These are phyloP conservation scores for Cryptosula pallasiana DNA, from an alignment of 2,888 invertebrate genomes.

Conservation along the genomic window DNA sequence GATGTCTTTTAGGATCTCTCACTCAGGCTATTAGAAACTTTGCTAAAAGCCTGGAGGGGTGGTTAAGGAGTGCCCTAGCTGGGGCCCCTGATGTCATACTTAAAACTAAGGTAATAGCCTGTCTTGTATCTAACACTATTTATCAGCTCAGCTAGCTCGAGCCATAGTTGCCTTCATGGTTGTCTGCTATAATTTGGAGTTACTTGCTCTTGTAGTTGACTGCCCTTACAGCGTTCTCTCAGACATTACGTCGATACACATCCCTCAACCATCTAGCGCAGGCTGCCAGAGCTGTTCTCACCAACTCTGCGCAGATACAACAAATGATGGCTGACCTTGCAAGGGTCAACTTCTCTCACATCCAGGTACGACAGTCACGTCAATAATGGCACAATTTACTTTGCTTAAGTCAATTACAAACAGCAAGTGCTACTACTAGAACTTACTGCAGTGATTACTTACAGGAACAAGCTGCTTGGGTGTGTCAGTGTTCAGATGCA, in stretches of 20 bases:
- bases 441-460: no score
- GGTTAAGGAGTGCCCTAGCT: constrained; percentile 74
- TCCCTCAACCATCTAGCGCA: constrained; percentile 93
- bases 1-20: constrained; percentile 61
- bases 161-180: background rate
- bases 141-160: background rate
- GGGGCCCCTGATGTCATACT: constrained; percentile 77
- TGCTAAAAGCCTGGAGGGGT: constrained; percentile 81
- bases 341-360: constrained; percentile 95
- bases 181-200: background rate
- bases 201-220: constrained; percentile 55
- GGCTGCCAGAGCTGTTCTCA: constrained; percentile 89
- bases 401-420: no score
- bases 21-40: constrained; percentile 89
- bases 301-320: constrained; percentile 87
- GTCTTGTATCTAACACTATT: background rate
- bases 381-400: no score
- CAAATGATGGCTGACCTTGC: constrained; percentile 95
- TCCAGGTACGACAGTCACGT: constrained; percentile 61
- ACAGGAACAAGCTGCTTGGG: constrained; percentile 82
- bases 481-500: constrained; percentile 86
- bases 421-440: no score
- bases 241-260: constrained; percentile 89
- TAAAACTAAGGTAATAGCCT: constrained; percentile 65
- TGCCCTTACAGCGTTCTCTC: constrained; percentile 84